Evolutionary conservation across 2,797 vertebrate genomes (phyloP).

Genomic region (Astyanax mexicanus): DNA sequence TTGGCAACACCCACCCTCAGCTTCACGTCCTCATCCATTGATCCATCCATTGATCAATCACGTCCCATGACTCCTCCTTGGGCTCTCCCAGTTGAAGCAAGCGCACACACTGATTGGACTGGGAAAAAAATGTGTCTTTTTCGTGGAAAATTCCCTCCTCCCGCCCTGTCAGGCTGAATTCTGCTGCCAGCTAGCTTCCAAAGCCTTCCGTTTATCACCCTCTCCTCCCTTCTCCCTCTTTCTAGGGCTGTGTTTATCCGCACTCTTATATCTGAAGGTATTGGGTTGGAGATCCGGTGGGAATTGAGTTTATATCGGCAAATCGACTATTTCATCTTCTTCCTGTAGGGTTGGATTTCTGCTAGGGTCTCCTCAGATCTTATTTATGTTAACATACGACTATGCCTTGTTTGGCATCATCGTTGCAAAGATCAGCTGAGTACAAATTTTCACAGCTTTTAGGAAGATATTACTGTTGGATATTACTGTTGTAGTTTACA

Average conservation of each 20-base stretch:
- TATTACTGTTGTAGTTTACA: too few species aligned
- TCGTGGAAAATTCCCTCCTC: conserved; percentile 46
- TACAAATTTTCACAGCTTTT: too few species aligned
- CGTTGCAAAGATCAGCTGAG: too few species aligned
- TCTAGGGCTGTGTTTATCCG: conserved; percentile 34
- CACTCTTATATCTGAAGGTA: neutral
- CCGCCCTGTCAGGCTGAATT: conserved; percentile 14
- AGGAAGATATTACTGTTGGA: too few species aligned
- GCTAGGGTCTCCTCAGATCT: too few species aligned
- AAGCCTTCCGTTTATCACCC: neutral
- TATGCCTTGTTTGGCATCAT: too few species aligned
- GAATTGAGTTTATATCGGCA: too few species aligned
- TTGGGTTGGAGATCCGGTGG: neutral
- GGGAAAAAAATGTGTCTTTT: conserved; percentile 49
- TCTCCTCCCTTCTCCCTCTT: neutral
- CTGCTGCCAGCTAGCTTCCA: conserved; percentile 7
- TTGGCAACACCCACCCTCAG: conserved; percentile 37
- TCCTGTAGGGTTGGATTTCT: too few species aligned
- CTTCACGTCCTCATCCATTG: neutral
- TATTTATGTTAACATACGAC: too few species aligned
- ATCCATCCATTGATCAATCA: conserved; percentile 11
- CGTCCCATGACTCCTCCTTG: conserved; percentile 5
- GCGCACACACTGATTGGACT: conserved; percentile 10
- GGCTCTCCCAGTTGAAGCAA: neutral
- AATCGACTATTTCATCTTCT: too few species aligned